phyloP scores from a whole-genome alignment of 1,140 invertebrate genomes.

The Magallana gigas region DNA sequence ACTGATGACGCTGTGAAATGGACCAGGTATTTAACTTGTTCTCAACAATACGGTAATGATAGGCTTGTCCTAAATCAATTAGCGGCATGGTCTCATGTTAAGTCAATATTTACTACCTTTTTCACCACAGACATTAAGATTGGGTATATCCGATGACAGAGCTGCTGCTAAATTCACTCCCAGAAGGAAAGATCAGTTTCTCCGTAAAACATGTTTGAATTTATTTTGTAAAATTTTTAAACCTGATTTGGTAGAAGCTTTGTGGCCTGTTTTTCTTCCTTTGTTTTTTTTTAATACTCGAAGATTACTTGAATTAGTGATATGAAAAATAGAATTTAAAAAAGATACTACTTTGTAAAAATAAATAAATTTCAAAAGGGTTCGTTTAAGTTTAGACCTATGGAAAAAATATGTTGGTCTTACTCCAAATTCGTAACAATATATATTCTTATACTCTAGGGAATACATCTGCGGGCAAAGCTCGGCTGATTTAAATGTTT shows the following conservation, averaged over 20 bases:
- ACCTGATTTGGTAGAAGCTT: too few species aligned
- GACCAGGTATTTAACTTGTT: conserved; percentile 36
- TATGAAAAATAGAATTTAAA: not conserved
- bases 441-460: not conserved
- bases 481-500: conserved; percentile 10
- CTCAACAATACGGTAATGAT: conserved; percentile 27
- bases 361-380: not conserved
- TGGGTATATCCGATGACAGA: not conserved
- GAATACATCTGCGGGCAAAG: conserved; percentile 14
- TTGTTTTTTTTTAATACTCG: too few species aligned
- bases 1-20: conserved; percentile 9
- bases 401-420: not conserved
- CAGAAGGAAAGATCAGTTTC: conserved; percentile 8
- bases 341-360: not conserved
- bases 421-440: not conserved
- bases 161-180: conserved; percentile 10
- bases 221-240: too few species aligned
- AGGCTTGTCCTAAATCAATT: conserved; percentile 36
- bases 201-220: not conserved
- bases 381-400: not conserved
- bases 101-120: conserved; percentile 34
- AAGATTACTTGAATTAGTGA: not conserved
- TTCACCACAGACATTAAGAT: conserved; percentile 5
- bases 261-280: too few species aligned
- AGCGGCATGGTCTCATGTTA: conserved; percentile 22